Evolutionary conservation across 2,797 vertebrate genomes (phyloP).

Genomic region (Chelidonichthys spinosus): DNA sequence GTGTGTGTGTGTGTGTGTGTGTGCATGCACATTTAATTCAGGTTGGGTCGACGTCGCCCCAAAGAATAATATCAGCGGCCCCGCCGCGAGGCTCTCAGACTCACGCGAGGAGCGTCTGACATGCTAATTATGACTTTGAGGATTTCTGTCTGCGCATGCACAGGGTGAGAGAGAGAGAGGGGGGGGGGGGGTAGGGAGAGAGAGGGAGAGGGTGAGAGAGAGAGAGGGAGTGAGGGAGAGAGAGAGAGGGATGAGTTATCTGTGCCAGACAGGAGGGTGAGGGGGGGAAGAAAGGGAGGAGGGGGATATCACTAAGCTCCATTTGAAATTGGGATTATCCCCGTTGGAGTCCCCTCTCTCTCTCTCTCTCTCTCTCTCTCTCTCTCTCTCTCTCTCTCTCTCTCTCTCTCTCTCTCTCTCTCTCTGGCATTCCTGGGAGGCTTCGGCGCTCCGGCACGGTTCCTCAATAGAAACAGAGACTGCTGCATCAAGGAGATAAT

Average conservation of each 20-base stretch:
- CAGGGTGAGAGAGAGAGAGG: constrained; percentile 31
- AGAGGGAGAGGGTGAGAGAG: constrained; percentile 29
- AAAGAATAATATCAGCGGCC: constrained; percentile 22
- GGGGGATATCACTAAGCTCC: constrained; percentile 78
- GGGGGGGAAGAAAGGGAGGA: constrained; percentile 49
- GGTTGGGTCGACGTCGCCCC: not conserved
- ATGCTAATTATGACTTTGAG: constrained; percentile 68
- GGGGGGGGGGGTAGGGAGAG: too few relatives aligned
- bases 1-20: not conserved
- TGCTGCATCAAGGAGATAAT: constrained; percentile 79
- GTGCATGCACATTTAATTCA: too few relatives aligned
- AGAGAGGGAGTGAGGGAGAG: constrained; percentile 26
- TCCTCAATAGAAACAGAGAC: constrained; percentile 58
- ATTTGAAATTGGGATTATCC: constrained; percentile 84
- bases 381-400: constrained; percentile 60
- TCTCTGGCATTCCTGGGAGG: constrained; percentile 74
- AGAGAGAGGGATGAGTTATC: constrained; percentile 75
- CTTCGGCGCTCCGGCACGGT: constrained; percentile 58
- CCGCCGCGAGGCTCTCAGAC: constrained; percentile 13
- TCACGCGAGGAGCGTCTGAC: constrained; percentile 48
- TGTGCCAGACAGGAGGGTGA: constrained; percentile 78
- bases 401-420: constrained; percentile 30
- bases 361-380: too few relatives aligned
- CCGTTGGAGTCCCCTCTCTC: constrained; percentile 60
- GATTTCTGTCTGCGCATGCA: constrained; percentile 46